Evolutionary conservation across 2,113 vertebrate genomes (phyloP).

Genomic region (Rallus limicola): DNA sequence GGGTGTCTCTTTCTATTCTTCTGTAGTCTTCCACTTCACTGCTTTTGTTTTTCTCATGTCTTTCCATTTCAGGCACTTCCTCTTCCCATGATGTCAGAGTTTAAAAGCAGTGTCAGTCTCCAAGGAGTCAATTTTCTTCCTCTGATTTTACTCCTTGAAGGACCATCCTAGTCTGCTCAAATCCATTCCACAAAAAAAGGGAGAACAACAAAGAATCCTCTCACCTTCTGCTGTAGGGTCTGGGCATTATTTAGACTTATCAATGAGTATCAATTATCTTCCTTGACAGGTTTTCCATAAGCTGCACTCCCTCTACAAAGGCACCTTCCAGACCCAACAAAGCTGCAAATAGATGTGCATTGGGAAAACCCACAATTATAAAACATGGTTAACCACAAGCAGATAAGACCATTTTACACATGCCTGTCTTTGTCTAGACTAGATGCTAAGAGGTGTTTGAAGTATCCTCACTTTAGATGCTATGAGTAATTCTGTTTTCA

Average conservation of each 20-base stretch:
- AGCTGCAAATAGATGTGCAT: background rate
- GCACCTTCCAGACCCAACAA: background rate
- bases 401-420: constrained; percentile 24
- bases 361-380: background rate
- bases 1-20: background rate
- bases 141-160: background rate
- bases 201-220: background rate
- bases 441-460: constrained; percentile 3
- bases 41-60: background rate
- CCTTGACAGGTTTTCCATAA: background rate
- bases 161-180: background rate
- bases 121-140: background rate
- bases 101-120: background rate
- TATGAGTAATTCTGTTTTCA: constrained; percentile 34
- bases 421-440: constrained; percentile 9
- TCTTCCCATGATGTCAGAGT: background rate
- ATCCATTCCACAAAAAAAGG: background rate
- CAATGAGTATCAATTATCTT: background rate
- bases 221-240: background rate
- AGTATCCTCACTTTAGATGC: background rate
- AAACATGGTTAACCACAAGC: constrained; percentile 31
- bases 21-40: background rate
- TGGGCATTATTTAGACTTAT: background rate
- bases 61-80: background rate
- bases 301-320: background rate